A percentile compares a stretch with the other conserved stretches of the same genome.
These are phyloP conservation scores for Coregonus clupeaformis DNA, from an alignment of 2,113 vertebrate genomes.

Conservation along the genomic window DNA sequence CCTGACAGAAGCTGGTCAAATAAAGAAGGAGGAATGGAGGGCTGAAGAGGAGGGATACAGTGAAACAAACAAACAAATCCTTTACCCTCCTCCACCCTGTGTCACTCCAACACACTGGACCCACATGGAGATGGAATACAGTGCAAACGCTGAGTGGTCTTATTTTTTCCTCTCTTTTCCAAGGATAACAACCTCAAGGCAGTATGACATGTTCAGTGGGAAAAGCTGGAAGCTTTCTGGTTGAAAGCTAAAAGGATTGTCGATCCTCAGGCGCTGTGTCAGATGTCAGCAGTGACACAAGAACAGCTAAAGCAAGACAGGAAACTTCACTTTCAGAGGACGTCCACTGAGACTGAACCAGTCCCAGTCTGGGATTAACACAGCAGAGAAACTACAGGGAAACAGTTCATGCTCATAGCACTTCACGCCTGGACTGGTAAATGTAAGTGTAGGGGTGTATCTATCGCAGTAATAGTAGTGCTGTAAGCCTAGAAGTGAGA, in stretches of 20 bases:
- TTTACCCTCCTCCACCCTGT: neutral
- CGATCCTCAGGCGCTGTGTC: neutral
- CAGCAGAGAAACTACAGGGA: neutral
- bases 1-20: conserved; percentile 54
- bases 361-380: neutral
- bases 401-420: neutral
- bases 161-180: neutral
- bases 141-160: too few species aligned
- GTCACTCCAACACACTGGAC: neutral
- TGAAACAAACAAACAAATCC: neutral
- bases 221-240: neutral
- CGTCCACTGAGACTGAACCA: conserved; percentile 7
- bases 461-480: neutral
- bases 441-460: neutral
- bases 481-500: neutral
- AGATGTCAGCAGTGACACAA: conserved; percentile 8
- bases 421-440: neutral
- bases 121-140: neutral
- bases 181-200: neutral
- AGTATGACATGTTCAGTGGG: neutral
- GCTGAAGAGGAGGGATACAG: neutral
- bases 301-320: conserved; percentile 16
- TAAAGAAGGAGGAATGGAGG: conserved; percentile 1
- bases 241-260: neutral
- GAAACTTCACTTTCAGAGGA: conserved; percentile 7